phyloP scores from a whole-genome alignment of 2,888 invertebrate species.

The Tanaodytes sp. region DNA sequence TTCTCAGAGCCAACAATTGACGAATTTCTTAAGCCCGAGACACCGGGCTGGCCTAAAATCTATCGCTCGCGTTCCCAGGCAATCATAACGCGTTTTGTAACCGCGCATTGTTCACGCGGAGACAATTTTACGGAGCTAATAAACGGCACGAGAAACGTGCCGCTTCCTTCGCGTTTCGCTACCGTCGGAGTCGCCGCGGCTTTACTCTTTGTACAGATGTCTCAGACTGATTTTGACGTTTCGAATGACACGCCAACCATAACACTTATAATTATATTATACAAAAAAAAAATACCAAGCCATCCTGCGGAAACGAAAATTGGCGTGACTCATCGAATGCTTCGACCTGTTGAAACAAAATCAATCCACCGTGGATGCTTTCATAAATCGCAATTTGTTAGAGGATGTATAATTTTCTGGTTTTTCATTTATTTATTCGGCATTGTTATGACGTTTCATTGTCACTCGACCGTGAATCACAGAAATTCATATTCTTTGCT shows the following conservation, averaged over 20 bases:
- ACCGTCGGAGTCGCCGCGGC: too few species aligned
- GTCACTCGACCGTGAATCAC: slow-evolving; percentile 22
- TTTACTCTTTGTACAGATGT: slow-evolving; percentile 48
- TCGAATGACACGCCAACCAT: slow-evolving; percentile 56
- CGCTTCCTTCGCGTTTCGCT: too few species aligned
- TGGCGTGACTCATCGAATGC: slow-evolving; percentile 55
- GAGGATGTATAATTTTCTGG: slow-evolving; percentile 17
- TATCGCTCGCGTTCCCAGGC: slow-evolving; percentile 61
- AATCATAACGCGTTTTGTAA: slow-evolving; percentile 65
- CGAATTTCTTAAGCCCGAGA: slow-evolving; percentile 58
- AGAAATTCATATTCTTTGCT: slow-evolving; percentile 3
- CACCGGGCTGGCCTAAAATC: slow-evolving; percentile 33
- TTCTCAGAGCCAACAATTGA: slow-evolving; percentile 58
- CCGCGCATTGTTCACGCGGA: slow-evolving; percentile 57
- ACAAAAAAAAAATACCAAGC: slow-evolving; percentile 55
- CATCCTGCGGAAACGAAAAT: slow-evolving; percentile 62
- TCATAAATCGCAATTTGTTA: slow-evolving; percentile 22
- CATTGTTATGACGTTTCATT: slow-evolving; percentile 19
- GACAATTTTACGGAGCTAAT: slow-evolving; percentile 63
- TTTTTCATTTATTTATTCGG: neutral
- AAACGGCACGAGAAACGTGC: slow-evolving; percentile 59
- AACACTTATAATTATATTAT: slow-evolving; percentile 57
- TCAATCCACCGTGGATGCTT: slow-evolving; percentile 26
- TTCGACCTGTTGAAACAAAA: slow-evolving; percentile 30
- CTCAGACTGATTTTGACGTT: slow-evolving; percentile 48